phyloP scores from a whole-genome alignment of 2,113 vertebrate species.

The Phrynosoma platyrhinos region DNA sequence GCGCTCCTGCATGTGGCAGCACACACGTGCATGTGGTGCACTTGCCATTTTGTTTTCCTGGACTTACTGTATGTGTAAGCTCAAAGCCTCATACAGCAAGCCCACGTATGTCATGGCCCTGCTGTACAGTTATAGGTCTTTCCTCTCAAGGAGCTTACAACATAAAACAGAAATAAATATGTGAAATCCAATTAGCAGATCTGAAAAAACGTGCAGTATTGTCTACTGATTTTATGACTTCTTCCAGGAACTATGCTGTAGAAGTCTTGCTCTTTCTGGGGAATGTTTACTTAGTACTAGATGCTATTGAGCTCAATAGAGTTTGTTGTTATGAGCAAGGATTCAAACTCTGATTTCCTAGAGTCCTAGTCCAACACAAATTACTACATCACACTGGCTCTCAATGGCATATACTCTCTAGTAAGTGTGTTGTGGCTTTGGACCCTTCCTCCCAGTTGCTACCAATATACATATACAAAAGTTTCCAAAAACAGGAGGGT shows the following conservation, averaged over 20 bases:
- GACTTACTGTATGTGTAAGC: no score
- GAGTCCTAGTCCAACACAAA: no score
- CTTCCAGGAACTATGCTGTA: not conserved
- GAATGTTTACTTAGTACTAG: not conserved
- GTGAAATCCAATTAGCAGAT: not conserved
- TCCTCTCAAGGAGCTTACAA: no score
- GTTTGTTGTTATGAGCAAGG: no score
- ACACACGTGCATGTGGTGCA: no score
- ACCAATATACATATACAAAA: constrained; percentile 26
- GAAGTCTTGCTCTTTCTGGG: no score
- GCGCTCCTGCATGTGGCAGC: no score
- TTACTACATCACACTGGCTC: no score
- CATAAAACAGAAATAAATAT: not conserved
- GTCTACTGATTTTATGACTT: not conserved
- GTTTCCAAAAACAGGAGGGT: constrained; percentile 37
- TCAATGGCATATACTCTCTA: not conserved
- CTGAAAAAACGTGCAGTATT: not conserved
- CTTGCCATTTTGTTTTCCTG: no score
- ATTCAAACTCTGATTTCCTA: no score
- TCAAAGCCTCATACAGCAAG: no score
- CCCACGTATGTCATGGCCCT: no score
- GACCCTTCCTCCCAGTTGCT: not conserved
- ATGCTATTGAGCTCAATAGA: not conserved
- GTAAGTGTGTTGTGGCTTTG: constrained; percentile 45
- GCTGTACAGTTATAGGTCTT: not conserved